Evolutionary conservation across 2,113 vertebrate genomes (phyloP).

Genomic region (Noctilio leporinus): DNA sequence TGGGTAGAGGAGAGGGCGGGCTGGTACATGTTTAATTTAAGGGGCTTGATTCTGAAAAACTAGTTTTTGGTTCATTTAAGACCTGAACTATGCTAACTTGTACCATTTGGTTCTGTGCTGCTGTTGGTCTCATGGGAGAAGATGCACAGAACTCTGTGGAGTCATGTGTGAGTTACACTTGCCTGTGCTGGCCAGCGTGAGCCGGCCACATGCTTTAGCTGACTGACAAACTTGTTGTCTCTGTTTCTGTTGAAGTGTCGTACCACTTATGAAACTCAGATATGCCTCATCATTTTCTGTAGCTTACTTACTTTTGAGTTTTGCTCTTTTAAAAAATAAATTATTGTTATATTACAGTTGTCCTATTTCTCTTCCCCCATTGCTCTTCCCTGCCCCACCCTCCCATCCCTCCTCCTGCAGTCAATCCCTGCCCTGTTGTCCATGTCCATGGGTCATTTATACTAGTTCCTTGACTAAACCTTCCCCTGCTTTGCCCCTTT

Average conservation of each 20-base stretch:
- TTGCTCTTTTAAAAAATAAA: too few relatives aligned
- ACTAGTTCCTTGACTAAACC: too few relatives aligned
- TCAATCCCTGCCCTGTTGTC: too few relatives aligned
- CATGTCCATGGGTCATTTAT: too few relatives aligned
- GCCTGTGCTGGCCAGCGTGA: background rate
- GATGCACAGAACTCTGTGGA: background rate
- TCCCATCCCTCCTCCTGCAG: too few relatives aligned
- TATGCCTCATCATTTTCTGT: background rate
- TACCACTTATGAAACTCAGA: background rate
- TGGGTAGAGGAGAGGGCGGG: background rate
- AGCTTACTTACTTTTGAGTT: too few relatives aligned
- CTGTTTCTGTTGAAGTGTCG: background rate
- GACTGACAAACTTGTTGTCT: background rate
- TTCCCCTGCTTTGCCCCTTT: too few relatives aligned
- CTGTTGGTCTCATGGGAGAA: background rate
- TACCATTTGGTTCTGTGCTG: background rate
- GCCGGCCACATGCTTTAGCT: background rate
- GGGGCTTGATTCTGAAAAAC: background rate
- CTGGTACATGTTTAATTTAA: background rate
- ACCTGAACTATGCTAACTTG: rapidly evolving
- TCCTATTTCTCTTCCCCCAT: too few relatives aligned
- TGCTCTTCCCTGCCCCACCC: too few relatives aligned
- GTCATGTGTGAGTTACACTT: rapidly evolving
- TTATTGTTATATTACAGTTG: too few relatives aligned
- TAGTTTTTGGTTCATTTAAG: background rate